Evolutionary conservation across 2,113 vertebrate species (phyloP).

Genomic region (Forbesichthys agassizii): DNA sequence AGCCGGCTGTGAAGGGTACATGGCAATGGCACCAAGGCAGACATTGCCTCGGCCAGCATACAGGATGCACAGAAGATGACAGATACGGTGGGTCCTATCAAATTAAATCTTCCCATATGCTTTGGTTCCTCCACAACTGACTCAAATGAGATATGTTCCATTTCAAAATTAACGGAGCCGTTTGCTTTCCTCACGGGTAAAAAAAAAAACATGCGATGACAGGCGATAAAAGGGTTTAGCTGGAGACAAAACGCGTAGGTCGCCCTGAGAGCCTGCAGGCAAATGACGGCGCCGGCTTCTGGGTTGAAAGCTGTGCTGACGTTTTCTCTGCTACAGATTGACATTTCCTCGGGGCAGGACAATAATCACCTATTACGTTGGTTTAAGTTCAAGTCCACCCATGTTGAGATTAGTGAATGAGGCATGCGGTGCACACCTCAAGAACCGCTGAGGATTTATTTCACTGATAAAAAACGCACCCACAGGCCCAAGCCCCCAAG

Average conservation of each 20-base stretch:
- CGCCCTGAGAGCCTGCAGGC: conserved; percentile 24
- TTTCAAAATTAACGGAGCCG: conserved; percentile 9
- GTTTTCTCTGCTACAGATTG: conserved; percentile 18
- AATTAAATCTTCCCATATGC: not conserved
- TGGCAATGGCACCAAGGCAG: conserved; percentile 19
- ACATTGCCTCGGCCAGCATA: not conserved
- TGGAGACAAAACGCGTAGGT: conserved; percentile 1
- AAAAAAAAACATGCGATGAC: not conserved
- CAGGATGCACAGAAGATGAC: not conserved
- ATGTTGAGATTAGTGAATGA: conserved; percentile 5
- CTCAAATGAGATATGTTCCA: conserved; percentile 35
- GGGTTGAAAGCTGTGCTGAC: conserved; percentile 21
- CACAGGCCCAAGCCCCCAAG: not conserved
- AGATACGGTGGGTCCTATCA: not conserved
- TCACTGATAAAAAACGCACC: not conserved
- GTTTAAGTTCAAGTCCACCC: conserved; percentile 3
- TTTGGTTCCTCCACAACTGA: not conserved
- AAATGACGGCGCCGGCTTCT: conserved; percentile 21
- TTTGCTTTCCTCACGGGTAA: conserved; percentile 29
- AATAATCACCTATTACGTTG: conserved; percentile 21
- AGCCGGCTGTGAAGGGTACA: conserved; percentile 4
- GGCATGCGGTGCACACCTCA: not conserved
- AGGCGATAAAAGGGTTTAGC: conserved; percentile 4
- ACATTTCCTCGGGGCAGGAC: not conserved
- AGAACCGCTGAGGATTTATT: not conserved